Evolutionary conservation across 2,888 invertebrate genomes (phyloP), one percentile per base, ranked within the genome.

Genomic region (Temnothorax unifasciatus): DNA sequence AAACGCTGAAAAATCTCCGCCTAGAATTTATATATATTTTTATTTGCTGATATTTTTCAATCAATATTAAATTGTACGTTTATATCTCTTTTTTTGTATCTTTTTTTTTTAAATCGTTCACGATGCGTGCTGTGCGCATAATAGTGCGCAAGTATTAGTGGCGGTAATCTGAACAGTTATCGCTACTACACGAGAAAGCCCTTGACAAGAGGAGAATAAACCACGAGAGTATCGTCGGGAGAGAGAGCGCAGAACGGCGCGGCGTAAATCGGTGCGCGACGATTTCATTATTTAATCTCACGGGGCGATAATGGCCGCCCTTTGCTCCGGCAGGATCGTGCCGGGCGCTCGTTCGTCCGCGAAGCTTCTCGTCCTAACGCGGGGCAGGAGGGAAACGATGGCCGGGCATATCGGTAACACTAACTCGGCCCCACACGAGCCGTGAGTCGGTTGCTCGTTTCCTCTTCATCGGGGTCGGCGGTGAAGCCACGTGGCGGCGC

Each of bases 401-500:
- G 29, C 57, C 25, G 38, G 57, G 79, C 69, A 29, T 92, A 93
- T 92, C 92, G 86, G 89, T 91, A 92, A 92, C 90, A 90, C 89
- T 88, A 89, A 90, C 87, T 85, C 87, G 76, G 59, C 68, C 44
- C 83, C 87, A 85, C 84, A 77, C 83, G 83, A 81, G 76, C 83
- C 54, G 66, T 66, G 75, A 64, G 85, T 81, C 50, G 87, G 90
- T 84, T 90, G 92, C 92, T 92, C 93, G 93, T 93, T 93, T 93
- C 92, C 92, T 93, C 92, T 92, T 93, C 92, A 86, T 3, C 88
- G 88, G 88, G 87, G 66, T 92, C 92, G 92, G 85, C 89, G 85
- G 88, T 85, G 77, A 52, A 13, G 90, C 92, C 95, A 94, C 94
- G 94, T 94, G 95, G 92, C 94, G 93, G 94, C 94, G 91, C 95